Evolutionary conservation across 2,888 invertebrate genomes (phyloP).

Genomic region (Ernsta delagoae): DNA sequence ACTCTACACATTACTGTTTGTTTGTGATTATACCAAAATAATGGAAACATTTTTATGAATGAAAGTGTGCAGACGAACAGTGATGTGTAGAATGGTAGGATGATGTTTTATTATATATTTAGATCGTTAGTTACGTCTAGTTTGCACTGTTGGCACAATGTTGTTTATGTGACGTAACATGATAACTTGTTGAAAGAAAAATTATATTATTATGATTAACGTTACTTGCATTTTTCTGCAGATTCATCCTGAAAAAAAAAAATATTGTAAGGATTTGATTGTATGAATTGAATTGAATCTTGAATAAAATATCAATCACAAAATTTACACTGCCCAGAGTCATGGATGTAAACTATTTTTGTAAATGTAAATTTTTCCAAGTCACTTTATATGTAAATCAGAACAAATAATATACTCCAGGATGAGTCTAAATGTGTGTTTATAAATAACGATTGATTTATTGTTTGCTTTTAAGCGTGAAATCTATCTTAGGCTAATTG

Average conservation of each 20-base stretch:
- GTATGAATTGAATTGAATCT: conserved; percentile 51
- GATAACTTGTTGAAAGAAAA: conserved; percentile 44
- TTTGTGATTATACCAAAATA: neutral
- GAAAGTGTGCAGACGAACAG: neutral
- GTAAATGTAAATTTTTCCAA: conserved; percentile 32
- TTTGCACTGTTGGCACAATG: conserved; percentile 75
- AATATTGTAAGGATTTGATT: conserved; percentile 58
- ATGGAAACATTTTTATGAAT: neutral
- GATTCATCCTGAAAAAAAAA: conserved; percentile 49
- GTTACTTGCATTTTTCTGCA: conserved; percentile 37
- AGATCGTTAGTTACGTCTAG: conserved; percentile 53
- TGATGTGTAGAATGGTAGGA: neutral
- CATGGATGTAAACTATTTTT: conserved; percentile 40
- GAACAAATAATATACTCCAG: conserved; percentile 51
- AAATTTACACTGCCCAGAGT: conserved; percentile 61
- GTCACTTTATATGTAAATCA: conserved; percentile 23
- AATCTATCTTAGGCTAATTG: neutral
- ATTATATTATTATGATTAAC: conserved; percentile 40
- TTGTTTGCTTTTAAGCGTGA: neutral
- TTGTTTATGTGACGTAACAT: conserved; percentile 51
- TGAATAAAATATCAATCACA: conserved; percentile 50
- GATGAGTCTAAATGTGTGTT: conserved; percentile 60
- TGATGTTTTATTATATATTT: conserved; percentile 44
- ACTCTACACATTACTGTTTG: neutral
- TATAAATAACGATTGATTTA: conserved; percentile 11